A percentile compares a stretch with the other conserved stretches of the same genome.
Evolutionary conservation across 1,140 invertebrate genomes (phyloP).

Genomic region (Drosophila sucinea): DNA sequence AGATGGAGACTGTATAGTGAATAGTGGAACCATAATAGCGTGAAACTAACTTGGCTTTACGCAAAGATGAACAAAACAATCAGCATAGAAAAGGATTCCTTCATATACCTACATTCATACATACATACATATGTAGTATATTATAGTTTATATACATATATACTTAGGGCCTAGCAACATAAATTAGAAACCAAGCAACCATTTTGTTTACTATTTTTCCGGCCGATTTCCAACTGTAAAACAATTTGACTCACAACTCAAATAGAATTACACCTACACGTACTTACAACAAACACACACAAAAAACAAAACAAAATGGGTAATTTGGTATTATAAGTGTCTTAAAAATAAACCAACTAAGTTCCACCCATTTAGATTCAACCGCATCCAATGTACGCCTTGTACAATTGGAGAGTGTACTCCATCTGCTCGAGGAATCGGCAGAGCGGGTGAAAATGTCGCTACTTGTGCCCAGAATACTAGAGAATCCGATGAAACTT

Average conservation of each 20-base stretch:
- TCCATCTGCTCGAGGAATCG: slow-evolving; percentile 30
- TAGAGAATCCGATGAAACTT: slow-evolving; percentile 30
- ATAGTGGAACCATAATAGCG: slow-evolving; percentile 10
- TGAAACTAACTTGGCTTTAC: slow-evolving; percentile 9
- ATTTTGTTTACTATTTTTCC: slow-evolving; percentile 14
- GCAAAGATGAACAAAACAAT: slow-evolving; percentile 9
- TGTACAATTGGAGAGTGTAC: slow-evolving; percentile 40
- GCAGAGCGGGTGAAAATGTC: slow-evolving; percentile 53
- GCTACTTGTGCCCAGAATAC: slow-evolving; percentile 46
- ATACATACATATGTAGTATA: slow-evolving; percentile 11
- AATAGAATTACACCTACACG: neutral
- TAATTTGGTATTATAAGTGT: neutral
- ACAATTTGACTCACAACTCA: slow-evolving; percentile 15
- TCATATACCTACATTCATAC: slow-evolving; percentile 1
- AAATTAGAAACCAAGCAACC: slow-evolving; percentile 13
- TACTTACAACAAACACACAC: neutral
- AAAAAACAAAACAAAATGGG: slow-evolving; percentile 26
- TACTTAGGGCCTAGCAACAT: slow-evolving; percentile 1
- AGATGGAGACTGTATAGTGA: neutral
- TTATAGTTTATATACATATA: too few species aligned
- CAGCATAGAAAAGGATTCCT: slow-evolving; percentile 13
- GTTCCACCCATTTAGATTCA: slow-evolving; percentile 8
- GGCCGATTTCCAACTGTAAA: slow-evolving; percentile 3
- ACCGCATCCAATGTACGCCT: slow-evolving; percentile 20
- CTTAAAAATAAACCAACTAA: too few species aligned